Evolutionary conservation across 2,797 vertebrate species (phyloP).

Genomic region (Lacerta bilineata): DNA sequence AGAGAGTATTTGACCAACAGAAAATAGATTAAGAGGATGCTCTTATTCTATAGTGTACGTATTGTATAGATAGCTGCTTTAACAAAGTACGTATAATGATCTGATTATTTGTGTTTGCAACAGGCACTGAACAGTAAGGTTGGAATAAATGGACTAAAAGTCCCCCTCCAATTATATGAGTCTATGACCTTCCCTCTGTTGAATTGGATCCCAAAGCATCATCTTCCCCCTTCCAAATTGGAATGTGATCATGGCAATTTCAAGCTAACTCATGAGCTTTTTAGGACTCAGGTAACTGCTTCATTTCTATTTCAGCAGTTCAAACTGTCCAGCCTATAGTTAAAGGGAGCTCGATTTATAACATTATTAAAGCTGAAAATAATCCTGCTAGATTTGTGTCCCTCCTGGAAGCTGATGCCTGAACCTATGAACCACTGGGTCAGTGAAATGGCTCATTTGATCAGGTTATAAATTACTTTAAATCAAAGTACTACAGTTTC

Average conservation of each 20-base stretch:
- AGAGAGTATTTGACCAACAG: neutral
- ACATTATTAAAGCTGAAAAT: slow-evolving; percentile 31
- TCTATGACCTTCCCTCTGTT: neutral
- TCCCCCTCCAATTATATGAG: neutral
- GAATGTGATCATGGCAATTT: neutral
- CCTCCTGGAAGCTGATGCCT: neutral
- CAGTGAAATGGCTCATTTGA: slow-evolving; percentile 28
- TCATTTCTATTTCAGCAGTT: slow-evolving; percentile 12
- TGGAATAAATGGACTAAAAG: neutral
- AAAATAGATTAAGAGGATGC: neutral
- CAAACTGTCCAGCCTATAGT: neutral
- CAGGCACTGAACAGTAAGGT: neutral
- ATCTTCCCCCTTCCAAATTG: neutral
- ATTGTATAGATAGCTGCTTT: neutral
- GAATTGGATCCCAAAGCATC: neutral
- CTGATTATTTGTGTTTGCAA: neutral
- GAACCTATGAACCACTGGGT: slow-evolving; percentile 18
- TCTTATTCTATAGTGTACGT: neutral
- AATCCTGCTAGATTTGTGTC: slow-evolving; percentile 13
- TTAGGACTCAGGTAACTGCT: neutral
- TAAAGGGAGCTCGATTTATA: slow-evolving; percentile 3
- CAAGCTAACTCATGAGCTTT: slow-evolving; percentile 12
- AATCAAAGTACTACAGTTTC: slow-evolving; percentile 31
- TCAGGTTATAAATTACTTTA: slow-evolving; percentile 25
- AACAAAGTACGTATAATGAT: neutral